These are phyloP conservation scores for Brachystomella parvula DNA, from an alignment of 1,140 invertebrate genomes.

Conservation along the genomic window DNA sequence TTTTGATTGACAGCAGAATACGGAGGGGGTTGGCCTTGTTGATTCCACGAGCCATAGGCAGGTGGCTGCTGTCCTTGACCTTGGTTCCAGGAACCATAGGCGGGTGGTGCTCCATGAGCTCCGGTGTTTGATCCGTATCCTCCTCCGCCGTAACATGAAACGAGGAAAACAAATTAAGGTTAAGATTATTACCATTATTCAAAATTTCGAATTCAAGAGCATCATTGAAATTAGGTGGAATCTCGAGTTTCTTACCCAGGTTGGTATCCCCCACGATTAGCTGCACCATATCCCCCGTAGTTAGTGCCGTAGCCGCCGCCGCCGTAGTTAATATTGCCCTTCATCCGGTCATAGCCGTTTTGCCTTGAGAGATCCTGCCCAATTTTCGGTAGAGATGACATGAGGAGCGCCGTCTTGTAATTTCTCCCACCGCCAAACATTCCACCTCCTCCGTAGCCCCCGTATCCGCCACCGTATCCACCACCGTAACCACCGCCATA, in stretches of 20 bases:
- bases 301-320: slow-evolving; percentile 17
- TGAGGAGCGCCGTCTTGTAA: slow-evolving; percentile 33
- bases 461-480: slow-evolving; percentile 13
- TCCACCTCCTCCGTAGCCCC: slow-evolving; percentile 4
- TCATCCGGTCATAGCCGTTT: slow-evolving; percentile 4
- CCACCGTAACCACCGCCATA: slow-evolving; percentile 7
- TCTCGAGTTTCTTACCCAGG: background rate
- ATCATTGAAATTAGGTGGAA: background rate
- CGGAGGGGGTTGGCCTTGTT: background rate
- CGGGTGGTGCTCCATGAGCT: background rate
- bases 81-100: slow-evolving; percentile 11
- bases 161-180: too few relatives aligned
- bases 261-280: slow-evolving; percentile 4
- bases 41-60: background rate
- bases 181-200: too few relatives aligned
- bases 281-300: slow-evolving; percentile 3
- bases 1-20: background rate
- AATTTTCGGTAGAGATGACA: slow-evolving; percentile 26
- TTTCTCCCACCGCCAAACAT: slow-evolving; percentile 18
- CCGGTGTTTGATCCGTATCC: background rate
- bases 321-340: slow-evolving; percentile 18
- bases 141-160: background rate
- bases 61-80: slow-evolving; percentile 7
- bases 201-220: background rate
- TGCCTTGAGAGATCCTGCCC: background rate